Conservation (phyloP, 2,888 invertebrate species). For the Diogma glabrata region DNA sequence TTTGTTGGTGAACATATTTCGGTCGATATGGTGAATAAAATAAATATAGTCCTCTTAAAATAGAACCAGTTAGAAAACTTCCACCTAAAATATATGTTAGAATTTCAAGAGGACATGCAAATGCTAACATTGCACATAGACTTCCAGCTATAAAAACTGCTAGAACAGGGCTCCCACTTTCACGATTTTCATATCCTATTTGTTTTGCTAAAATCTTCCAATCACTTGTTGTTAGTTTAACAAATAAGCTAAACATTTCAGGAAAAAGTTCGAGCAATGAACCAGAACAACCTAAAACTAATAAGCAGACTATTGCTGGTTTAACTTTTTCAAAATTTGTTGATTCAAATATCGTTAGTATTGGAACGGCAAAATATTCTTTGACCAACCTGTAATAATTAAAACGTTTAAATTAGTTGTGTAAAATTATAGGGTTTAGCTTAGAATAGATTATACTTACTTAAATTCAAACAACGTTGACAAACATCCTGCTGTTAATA, state of each 20-base stretch:
- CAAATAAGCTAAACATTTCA: constrained; percentile 39
- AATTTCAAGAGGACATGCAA: constrained; percentile 44
- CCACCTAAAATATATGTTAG: constrained; percentile 37
- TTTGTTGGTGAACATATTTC: constrained; percentile 31
- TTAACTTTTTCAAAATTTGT: constrained; percentile 43
- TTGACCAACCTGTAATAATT: no score
- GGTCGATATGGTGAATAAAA: constrained; percentile 34
- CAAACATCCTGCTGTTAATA: constrained; percentile 30
- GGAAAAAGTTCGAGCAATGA: constrained; percentile 44
- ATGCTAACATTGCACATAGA: constrained; percentile 43
- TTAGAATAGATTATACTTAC: no score
- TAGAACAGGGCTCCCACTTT: constrained; percentile 43
- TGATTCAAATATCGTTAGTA: constrained; percentile 41
- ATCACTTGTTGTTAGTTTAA: constrained; percentile 42
- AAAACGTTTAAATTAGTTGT: no score
- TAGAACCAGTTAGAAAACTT: constrained; percentile 30
- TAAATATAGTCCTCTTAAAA: constrained; percentile 32
- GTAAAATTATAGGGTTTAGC: no score
- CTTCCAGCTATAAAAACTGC: constrained; percentile 45
- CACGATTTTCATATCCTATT: constrained; percentile 40
- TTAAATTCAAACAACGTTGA: constrained; percentile 33
- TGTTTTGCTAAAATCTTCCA: constrained; percentile 43
- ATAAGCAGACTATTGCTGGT: constrained; percentile 42
- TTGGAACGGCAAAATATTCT: constrained; percentile 34
- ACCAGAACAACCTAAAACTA: constrained; percentile 41